Percentiles rank a stretch among this genome's conserved stretches.
phyloP scores from a whole-genome alignment of 2,113 vertebrate genomes.

The Electrona antarctica region DNA sequence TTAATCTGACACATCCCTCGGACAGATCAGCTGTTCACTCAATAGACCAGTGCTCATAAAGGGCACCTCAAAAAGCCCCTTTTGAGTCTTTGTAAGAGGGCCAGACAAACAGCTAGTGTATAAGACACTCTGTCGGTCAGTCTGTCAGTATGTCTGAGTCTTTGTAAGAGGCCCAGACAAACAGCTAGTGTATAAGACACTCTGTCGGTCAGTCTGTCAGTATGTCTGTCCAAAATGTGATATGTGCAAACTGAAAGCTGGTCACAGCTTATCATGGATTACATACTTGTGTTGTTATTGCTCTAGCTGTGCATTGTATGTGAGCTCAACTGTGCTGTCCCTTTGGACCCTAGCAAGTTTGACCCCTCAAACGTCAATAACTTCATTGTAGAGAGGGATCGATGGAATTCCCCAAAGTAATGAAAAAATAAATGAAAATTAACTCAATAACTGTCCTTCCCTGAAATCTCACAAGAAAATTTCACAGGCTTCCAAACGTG shows the following conservation, averaged over 20 bases:
- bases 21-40: conserved; percentile 67
- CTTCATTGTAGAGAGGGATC: conserved; percentile 63
- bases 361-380: conserved; percentile 66
- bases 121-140: too few relatives aligned
- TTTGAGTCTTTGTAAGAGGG: conserved; percentile 64
- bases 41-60: conserved; percentile 72
- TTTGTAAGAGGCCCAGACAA: too few relatives aligned
- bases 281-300: conserved; percentile 56
- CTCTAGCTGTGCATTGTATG: conserved; percentile 58
- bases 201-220: too few relatives aligned
- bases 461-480: conserved; percentile 67
- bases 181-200: too few relatives aligned
- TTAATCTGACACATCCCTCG: conserved; percentile 78
- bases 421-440: conserved; percentile 49
- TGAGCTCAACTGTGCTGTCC: conserved; percentile 47
- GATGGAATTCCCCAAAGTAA: conserved; percentile 62
- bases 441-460: conserved; percentile 63
- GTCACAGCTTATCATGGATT: too few relatives aligned
- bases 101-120: conserved; percentile 30
- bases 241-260: too few relatives aligned
- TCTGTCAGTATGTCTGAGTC: too few relatives aligned
- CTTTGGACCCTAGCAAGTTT: conserved; percentile 65
- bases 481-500: conserved; percentile 61
- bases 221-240: too few relatives aligned
- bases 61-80: conserved; percentile 59